phyloP scores from a whole-genome alignment of 2,888 invertebrate genomes.

The Cryptophagus acutangulus region DNA sequence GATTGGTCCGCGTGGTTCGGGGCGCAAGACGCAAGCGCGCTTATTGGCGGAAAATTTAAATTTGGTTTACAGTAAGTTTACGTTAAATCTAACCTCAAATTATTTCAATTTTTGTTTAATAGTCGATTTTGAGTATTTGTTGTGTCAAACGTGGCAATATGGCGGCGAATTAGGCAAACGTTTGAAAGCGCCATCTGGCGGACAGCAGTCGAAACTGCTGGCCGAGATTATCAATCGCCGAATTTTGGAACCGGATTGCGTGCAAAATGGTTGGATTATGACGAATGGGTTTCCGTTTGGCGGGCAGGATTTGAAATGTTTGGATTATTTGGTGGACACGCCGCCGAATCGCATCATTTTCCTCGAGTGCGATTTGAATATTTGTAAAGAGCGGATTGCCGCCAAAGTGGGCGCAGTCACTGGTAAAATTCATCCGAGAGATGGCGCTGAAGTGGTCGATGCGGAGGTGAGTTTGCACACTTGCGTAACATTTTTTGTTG shows the following conservation, averaged over 20 bases:
- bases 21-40: conserved; percentile 53
- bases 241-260: conserved; percentile 52
- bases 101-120: conserved; percentile 3
- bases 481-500: conserved; percentile 7
- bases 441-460: conserved; percentile 35
- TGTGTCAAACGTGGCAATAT: conserved; percentile 49
- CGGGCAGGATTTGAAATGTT: conserved; percentile 54
- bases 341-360: conserved; percentile 53
- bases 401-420: conserved; percentile 24
- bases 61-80: conserved; percentile 52
- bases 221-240: conserved; percentile 45
- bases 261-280: conserved; percentile 60
- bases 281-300: conserved; percentile 57
- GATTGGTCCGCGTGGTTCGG: conserved; percentile 58
- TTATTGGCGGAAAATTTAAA: conserved; percentile 52
- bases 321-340: conserved; percentile 56
- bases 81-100: background rate
- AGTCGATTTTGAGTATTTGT: conserved; percentile 57
- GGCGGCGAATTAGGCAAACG: conserved; percentile 40
- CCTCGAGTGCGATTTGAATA: conserved; percentile 42
- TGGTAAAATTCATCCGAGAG: conserved; percentile 40
- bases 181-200: conserved; percentile 38
- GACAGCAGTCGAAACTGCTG: conserved; percentile 42
- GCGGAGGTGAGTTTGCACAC: conserved; percentile 34
- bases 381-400: conserved; percentile 38